Evolutionary conservation across 2,797 vertebrate genomes (phyloP).

Genomic region (Anomalospiza imberbis): DNA sequence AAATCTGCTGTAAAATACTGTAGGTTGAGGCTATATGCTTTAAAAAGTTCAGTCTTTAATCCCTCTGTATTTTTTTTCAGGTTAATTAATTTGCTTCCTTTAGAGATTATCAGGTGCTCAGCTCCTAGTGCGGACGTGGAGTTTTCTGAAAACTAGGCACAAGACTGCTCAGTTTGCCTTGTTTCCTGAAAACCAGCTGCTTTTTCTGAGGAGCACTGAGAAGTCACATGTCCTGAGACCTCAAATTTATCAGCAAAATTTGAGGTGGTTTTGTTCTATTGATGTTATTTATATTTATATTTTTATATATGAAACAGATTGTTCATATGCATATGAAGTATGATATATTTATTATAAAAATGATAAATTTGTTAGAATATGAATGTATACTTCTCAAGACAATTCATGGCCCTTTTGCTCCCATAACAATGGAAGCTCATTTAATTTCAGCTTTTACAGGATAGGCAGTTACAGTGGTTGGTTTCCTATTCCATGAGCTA

Average conservation of each 20-base stretch:
- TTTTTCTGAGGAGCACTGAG: not conserved
- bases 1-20: not conserved
- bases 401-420: not conserved
- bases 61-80: not conserved
- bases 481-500: slow-evolving; percentile 4
- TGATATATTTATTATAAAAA: not conserved
- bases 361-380: not conserved
- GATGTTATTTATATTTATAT: not conserved
- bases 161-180: not conserved
- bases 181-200: not conserved
- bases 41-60: not conserved
- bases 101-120: not conserved
- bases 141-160: not conserved
- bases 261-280: not conserved
- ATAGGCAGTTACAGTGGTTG: not conserved
- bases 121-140: not conserved
- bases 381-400: not conserved
- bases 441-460: slow-evolving; percentile 19
- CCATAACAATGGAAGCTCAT: not conserved
- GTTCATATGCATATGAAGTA: not conserved
- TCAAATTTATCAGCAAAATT: not conserved
- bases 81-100: not conserved
- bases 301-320: not conserved
- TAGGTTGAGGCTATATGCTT: not conserved
- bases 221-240: not conserved